These are phyloP conservation scores for Mamestra brassicae DNA, from an alignment of 2,888 invertebrate genomes.

Conservation along the genomic window DNA sequence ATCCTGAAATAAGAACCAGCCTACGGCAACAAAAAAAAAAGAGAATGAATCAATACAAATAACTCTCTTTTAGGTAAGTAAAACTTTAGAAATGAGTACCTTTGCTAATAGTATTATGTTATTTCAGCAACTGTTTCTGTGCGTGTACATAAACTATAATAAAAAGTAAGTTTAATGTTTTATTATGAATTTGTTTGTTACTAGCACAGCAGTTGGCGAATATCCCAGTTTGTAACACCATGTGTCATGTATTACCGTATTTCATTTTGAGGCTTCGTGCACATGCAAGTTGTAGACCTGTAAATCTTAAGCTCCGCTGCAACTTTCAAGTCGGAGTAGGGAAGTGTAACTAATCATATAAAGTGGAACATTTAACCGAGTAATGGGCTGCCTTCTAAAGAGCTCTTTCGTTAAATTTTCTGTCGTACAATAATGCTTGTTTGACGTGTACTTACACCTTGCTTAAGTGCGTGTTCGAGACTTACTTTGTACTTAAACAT, in stretches of 20 bases:
- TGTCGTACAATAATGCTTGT: conserved; percentile 36
- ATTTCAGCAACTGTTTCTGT: too few relatives aligned
- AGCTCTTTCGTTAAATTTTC: conserved; percentile 18
- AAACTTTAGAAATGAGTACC: too few relatives aligned
- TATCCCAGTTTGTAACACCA: conserved; percentile 12
- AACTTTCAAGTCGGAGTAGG: conserved; percentile 41
- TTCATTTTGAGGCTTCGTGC: conserved; percentile 43
- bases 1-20: too few relatives aligned
- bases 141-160: too few relatives aligned
- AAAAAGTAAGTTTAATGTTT: neutral
- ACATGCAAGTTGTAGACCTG: conserved; percentile 47
- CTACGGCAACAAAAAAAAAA: too few relatives aligned
- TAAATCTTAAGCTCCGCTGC: conserved; percentile 57
- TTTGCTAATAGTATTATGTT: too few relatives aligned
- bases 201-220: conserved; percentile 1
- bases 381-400: conserved; percentile 26
- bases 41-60: too few relatives aligned
- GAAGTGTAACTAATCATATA: conserved; percentile 60
- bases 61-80: too few relatives aligned
- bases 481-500: conserved; percentile 43
- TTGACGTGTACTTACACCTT: conserved; percentile 37
- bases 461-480: conserved; percentile 43
- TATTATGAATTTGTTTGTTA: neutral
- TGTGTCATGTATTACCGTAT: conserved; percentile 44
- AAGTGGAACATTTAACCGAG: conserved; percentile 46